Evolutionary conservation across 2,888 invertebrate species (phyloP).

Genomic region (Buathra laborator): DNA sequence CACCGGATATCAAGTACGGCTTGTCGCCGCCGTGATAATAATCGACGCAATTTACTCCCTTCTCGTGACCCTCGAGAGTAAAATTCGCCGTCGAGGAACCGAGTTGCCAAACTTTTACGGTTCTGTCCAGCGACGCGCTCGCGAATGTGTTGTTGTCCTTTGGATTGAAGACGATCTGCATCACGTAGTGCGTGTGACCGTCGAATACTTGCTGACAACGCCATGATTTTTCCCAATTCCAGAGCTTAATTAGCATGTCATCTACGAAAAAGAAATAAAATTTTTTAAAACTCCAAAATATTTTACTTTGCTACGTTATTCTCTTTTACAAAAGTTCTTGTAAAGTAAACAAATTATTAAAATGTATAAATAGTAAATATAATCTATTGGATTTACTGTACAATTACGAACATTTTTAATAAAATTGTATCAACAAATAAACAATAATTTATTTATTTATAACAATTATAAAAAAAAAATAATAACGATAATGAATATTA

Average conservation of each 20-base stretch:
- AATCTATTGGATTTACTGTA: too few species aligned
- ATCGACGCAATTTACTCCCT: constrained; percentile 99
- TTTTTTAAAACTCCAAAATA: too few species aligned
- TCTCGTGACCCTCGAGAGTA: constrained; percentile 98
- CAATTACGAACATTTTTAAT: too few species aligned
- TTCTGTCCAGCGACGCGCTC: constrained; percentile 98
- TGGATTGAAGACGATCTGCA: constrained; percentile 99
- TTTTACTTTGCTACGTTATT: too few species aligned
- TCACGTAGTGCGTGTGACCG: constrained; percentile 99
- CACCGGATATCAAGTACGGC: constrained; percentile 99
- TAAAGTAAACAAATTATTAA: too few species aligned
- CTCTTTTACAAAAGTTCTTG: too few species aligned
- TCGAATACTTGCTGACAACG: constrained; percentile 99
- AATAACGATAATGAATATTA: neutral
- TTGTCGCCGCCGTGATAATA: constrained; percentile 99
- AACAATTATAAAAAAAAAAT: too few species aligned
- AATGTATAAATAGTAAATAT: too few species aligned
- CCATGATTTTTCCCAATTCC: constrained; percentile 99
- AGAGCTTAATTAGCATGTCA: constrained; percentile 99
- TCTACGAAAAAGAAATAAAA: constrained; percentile 87
- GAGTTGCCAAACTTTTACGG: constrained; percentile 99
- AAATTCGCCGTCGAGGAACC: constrained; percentile 99
- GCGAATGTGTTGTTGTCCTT: constrained; percentile 99
- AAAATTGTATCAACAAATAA: too few species aligned
- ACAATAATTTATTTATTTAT: too few species aligned